Base-by-base conservation (phyloP, 2,797 vertebrate species). In the Pampus argenteus region DNA sequence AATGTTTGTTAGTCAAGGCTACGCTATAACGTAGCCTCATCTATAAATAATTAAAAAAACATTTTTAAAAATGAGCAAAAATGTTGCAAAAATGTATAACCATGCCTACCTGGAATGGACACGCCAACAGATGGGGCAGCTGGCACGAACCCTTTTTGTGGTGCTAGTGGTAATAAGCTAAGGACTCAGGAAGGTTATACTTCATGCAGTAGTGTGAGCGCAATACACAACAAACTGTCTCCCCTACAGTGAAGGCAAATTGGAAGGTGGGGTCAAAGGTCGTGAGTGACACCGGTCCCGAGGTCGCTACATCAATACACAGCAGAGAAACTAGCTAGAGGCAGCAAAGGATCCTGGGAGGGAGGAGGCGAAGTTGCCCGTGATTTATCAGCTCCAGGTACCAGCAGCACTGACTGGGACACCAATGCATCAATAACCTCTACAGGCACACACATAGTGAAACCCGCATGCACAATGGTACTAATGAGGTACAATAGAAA, bases 401-500 rank as follows among this genome's bases (percentile, higher is more conserved):
- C 69, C 66, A 75, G 76, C 68, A 81, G 70, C 69, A 73, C 76
- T 54, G 71, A 81, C 66, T 68, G 62, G 58, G 81, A 90, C 84
- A 83, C 66, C 65, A 10, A 71, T 72, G 72, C 81, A 83, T 89
- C 88, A 85, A 87, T 89, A 78, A 86, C 75, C 79, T 62, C 79
- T 62, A 26, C 63, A 56, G 48, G 42, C 61, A 29, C 66, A 66
- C 71, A 65, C 45, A 48, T 17, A 61, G 56, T 44, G 54, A 87
- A 83, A 64, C 73, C 44, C 66, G 42, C 84, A 66, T 71, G 71
- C 78, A 72, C 82, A 57, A 28, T 29, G 60, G 51, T 67, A 31
- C 77, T 91, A 89, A 91, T 89, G 87, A 91, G 88, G 81, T 83
- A 71, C 70, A 77, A 77, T 69, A 62, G 71, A 74, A 89, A 92